Percentiles rank a stretch among this genome's conserved stretches.
Conservation (phyloP, 2,888 invertebrate genomes). For the Camptogramma bilineatum region DNA sequence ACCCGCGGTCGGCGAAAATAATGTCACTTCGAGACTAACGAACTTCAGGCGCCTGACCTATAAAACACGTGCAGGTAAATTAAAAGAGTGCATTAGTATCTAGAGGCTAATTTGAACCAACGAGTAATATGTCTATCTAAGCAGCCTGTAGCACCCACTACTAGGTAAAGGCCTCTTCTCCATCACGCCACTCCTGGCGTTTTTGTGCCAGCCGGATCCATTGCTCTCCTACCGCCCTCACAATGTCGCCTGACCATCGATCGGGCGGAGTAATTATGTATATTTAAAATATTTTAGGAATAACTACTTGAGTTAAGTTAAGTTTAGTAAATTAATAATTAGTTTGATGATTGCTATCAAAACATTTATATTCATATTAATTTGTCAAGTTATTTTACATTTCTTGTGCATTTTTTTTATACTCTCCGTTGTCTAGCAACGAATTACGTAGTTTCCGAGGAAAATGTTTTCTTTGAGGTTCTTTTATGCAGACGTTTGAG, state of each 20-base stretch:
- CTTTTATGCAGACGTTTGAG: conserved; percentile 55
- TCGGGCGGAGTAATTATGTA: too few species aligned
- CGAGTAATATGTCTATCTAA: too few species aligned
- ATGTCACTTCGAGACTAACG: conserved; percentile 84
- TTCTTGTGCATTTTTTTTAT: conserved; percentile 7
- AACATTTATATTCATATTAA: neutral
- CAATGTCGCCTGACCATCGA: too few species aligned
- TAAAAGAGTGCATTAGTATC: conserved; percentile 47
- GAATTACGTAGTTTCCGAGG: conserved; percentile 35
- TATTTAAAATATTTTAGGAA: neutral
- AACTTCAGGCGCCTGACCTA: conserved; percentile 82
- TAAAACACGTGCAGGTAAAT: conserved; percentile 69
- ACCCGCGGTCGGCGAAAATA: conserved; percentile 76
- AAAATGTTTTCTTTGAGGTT: conserved; percentile 60
- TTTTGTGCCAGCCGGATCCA: too few species aligned
- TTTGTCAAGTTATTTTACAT: conserved; percentile 2
- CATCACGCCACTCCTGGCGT: too few species aligned
- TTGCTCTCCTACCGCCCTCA: too few species aligned
- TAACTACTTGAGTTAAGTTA: neutral
- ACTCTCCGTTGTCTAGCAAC: conserved; percentile 29
- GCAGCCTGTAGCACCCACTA: too few species aligned
- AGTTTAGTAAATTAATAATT: neutral
- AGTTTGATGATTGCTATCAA: neutral
- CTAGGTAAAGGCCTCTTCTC: too few species aligned
- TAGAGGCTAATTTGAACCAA: conserved; percentile 35